A percentile compares a stretch with the other conserved stretches of the same genome.
phyloP scores from a whole-genome alignment of 1,140 invertebrate genomes.

The Scaptodrosophila lebanonensis region DNA sequence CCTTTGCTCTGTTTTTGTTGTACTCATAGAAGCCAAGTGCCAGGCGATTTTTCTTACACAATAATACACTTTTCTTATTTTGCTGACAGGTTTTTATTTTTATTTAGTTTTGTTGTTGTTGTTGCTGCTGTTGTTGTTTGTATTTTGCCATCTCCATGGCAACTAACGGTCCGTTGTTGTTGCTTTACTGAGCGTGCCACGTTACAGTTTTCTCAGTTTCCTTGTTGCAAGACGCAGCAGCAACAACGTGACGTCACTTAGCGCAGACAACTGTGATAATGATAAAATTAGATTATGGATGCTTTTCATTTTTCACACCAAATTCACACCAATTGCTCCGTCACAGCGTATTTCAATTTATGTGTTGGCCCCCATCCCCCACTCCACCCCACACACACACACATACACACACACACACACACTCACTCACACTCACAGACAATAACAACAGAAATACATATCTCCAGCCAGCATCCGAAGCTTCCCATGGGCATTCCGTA shows the following conservation, averaged over 20 bases:
- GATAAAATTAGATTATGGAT: slow-evolving; percentile 75
- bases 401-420: neutral
- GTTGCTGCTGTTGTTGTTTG: neutral
- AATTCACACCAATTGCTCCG: slow-evolving; percentile 29
- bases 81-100: slow-evolving; percentile 48
- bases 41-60: slow-evolving; percentile 70
- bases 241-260: slow-evolving; percentile 63
- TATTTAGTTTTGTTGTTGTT: neutral
- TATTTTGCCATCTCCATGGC: neutral
- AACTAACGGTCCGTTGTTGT: too few relatives aligned
- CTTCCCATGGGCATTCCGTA: slow-evolving; percentile 51
- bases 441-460: neutral
- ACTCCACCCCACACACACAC: too few relatives aligned
- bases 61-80: slow-evolving; percentile 71
- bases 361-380: too few relatives aligned
- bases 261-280: slow-evolving; percentile 72
- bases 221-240: slow-evolving; percentile 25
- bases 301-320: slow-evolving; percentile 72
- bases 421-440: neutral
- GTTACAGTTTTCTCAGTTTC: slow-evolving; percentile 18
- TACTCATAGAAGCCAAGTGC: slow-evolving; percentile 57
- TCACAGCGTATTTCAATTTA: slow-evolving; percentile 56
- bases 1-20: slow-evolving; percentile 6
- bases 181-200: neutral
- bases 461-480: slow-evolving; percentile 13